Conservation (phyloP, 2,888 invertebrate genomes). For the Zaprionus bogoriensis region DNA sequence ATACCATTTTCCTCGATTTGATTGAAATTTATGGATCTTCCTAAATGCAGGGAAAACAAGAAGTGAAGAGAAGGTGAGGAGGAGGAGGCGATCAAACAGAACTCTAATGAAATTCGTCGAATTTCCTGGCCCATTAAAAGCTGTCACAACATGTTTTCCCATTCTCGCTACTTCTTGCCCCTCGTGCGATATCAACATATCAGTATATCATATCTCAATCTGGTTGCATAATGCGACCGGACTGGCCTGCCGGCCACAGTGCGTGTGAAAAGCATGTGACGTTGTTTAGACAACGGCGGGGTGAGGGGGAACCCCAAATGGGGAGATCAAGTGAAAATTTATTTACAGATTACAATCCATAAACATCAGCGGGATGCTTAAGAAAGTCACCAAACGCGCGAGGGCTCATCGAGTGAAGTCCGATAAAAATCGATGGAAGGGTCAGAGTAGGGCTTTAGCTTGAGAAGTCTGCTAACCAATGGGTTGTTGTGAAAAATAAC, state of each 20-base stretch:
- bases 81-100: not conserved
- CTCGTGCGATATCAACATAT: not conserved
- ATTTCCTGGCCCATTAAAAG: constrained; percentile 31
- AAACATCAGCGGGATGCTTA: constrained; percentile 3
- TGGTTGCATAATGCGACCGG: constrained; percentile 33
- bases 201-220: constrained; percentile 9
- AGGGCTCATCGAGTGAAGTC: too few species aligned
- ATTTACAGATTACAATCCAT: constrained; percentile 34
- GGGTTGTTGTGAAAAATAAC: too few species aligned
- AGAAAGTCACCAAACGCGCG: not conserved
- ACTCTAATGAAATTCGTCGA: constrained; percentile 41
- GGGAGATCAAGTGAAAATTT: constrained; percentile 27
- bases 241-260: too few species aligned
- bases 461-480: too few species aligned
- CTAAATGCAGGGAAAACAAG: constrained; percentile 4
- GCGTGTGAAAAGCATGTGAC: constrained; percentile 46
- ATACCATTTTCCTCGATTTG: constrained; percentile 25
- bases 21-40: constrained; percentile 60
- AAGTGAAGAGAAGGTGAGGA: too few species aligned
- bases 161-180: not conserved
- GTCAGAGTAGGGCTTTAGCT: too few species aligned
- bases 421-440: not conserved
- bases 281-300: constrained; percentile 12
- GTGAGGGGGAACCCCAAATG: constrained; percentile 21
- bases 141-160: constrained; percentile 44